Evolutionary conservation across 2,113 vertebrate species (phyloP).

Genomic region (Cyphomyrus discorhynchus): DNA sequence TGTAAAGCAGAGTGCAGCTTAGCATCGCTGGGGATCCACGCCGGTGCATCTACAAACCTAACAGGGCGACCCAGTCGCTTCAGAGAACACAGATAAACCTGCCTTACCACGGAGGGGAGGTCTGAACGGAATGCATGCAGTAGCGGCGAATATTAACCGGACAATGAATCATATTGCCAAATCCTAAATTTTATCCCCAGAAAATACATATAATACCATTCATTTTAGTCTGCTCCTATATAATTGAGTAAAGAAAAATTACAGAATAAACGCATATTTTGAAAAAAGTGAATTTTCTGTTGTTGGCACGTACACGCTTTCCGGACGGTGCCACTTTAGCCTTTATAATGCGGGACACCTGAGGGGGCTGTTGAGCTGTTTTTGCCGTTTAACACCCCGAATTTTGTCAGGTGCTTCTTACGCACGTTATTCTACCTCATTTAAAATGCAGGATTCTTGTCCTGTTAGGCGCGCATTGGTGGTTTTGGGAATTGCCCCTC

Average conservation of each 20-base stretch:
- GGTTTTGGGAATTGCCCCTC: not conserved
- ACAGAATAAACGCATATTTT: not conserved
- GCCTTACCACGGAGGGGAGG: not conserved
- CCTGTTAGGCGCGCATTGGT: constrained; percentile 28
- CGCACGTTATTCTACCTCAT: constrained; percentile 14
- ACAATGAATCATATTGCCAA: not conserved
- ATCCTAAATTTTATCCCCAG: not conserved
- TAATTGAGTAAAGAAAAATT: not conserved
- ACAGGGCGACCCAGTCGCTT: not conserved
- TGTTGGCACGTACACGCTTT: not conserved
- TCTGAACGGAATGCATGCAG: not conserved
- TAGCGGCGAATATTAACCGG: not conserved
- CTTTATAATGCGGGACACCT: not conserved
- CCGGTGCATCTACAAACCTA: not conserved
- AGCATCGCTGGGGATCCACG: not conserved
- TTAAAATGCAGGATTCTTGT: constrained; percentile 1
- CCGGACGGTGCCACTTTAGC: not conserved
- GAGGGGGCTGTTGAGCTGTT: constrained; percentile 6
- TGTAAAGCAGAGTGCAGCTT: not conserved
- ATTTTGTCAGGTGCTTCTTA: not conserved
- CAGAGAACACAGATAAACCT: not conserved
- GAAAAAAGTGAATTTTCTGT: not conserved
- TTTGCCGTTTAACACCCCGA: not conserved
- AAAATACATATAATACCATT: not conserved
- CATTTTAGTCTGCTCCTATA: not conserved